A percentile compares a stretch with the other conserved stretches of the same genome.
Conservation (phyloP, 2,797 vertebrate genomes). For the Sebastes kiyomatsui region DNA sequence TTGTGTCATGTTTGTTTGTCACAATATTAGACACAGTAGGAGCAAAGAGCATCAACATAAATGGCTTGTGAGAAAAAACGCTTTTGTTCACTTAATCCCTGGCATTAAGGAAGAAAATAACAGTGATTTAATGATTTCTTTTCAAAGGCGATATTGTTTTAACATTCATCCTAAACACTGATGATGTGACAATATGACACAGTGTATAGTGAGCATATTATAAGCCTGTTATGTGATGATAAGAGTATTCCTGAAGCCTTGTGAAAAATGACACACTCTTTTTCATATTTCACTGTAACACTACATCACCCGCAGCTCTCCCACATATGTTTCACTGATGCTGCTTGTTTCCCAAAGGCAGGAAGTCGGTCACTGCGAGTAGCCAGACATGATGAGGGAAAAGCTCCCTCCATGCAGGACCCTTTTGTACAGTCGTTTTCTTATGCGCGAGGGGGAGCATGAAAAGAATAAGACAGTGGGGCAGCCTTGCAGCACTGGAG, state of each 20-base stretch:
- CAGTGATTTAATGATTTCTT: conserved; percentile 6
- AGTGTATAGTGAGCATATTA: neutral
- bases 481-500: conserved; percentile 54
- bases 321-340: conserved; percentile 30
- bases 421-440: conserved; percentile 53
- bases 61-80: neutral
- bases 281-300: conserved; percentile 31
- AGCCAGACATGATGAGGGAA: conserved; percentile 26
- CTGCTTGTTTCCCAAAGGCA: conserved; percentile 48
- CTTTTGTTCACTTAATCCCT: conserved; percentile 15
- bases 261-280: conserved; percentile 1
- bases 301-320: conserved; percentile 10
- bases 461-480: conserved; percentile 55
- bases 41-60: neutral
- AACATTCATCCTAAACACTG: neutral
- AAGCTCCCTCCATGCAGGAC: conserved; percentile 19
- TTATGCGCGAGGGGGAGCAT: conserved; percentile 48
- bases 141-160: neutral
- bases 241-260: neutral
- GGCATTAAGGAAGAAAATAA: neutral
- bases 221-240: neutral
- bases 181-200: conserved; percentile 10
- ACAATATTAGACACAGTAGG: neutral
- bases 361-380: conserved; percentile 13
- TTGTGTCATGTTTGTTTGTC: neutral